phyloP scores from a whole-genome alignment of 2,797 vertebrate species.

The Hypotaenidia philippensis region DNA sequence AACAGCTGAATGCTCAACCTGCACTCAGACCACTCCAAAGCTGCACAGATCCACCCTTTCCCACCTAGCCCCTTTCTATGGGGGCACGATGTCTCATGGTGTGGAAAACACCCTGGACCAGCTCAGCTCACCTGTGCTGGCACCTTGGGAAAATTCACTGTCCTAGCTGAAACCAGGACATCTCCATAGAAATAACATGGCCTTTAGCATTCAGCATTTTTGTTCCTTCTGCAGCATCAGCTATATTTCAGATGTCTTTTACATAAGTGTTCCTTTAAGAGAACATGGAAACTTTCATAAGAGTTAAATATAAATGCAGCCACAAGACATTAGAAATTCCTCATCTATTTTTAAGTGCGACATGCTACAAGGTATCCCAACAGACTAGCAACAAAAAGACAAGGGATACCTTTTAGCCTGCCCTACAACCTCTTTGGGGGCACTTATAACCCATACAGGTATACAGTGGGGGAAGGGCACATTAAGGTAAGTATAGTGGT shows the following conservation, averaged over 20 bases:
- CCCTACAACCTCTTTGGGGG: background rate
- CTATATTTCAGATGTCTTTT: background rate
- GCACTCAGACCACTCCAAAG: too few relatives aligned
- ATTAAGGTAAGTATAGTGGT: background rate
- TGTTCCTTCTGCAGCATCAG: background rate
- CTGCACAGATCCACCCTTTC: too few relatives aligned
- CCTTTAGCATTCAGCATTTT: background rate
- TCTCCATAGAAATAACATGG: background rate
- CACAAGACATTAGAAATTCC: background rate
- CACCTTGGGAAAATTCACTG: too few relatives aligned
- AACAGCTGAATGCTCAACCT: too few relatives aligned
- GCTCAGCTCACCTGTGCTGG: too few relatives aligned
- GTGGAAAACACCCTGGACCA: too few relatives aligned
- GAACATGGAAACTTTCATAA: background rate
- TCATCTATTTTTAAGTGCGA: background rate
- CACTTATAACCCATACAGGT: background rate
- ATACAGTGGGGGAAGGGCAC: background rate
- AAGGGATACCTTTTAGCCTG: background rate
- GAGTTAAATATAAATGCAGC: background rate
- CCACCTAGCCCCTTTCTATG: too few relatives aligned
- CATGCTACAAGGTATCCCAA: background rate
- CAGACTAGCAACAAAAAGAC: background rate
- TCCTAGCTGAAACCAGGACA: too few relatives aligned
- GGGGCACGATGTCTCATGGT: too few relatives aligned
- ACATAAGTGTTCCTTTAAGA: background rate